Evolutionary conservation across 2,797 vertebrate genomes (phyloP).

Genomic region (Neopelma chrysocephalum): DNA sequence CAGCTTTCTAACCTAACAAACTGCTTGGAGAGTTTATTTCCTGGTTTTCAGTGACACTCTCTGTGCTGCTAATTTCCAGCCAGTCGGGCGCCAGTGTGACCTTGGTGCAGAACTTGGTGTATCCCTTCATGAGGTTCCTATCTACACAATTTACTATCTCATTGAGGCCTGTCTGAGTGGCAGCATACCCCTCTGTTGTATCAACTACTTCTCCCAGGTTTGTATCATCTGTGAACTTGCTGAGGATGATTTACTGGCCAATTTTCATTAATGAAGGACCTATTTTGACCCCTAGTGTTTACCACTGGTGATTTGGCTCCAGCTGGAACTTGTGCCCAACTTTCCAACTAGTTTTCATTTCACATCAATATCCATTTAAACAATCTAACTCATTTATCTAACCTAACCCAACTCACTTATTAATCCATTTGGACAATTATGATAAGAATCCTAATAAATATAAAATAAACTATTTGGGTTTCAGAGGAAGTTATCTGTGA

Average conservation of each 20-base stretch:
- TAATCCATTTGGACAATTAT: neutral
- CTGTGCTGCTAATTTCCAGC: neutral
- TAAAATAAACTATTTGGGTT: neutral
- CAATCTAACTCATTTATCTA: neutral
- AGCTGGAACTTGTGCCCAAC: neutral
- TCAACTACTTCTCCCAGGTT: neutral
- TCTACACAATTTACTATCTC: neutral
- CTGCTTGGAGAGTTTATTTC: neutral
- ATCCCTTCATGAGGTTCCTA: neutral
- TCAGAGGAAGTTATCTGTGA: neutral
- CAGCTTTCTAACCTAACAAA: neutral
- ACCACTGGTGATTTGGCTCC: neutral
- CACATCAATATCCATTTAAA: neutral
- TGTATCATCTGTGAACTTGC: neutral
- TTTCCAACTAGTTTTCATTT: neutral
- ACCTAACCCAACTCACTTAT: neutral
- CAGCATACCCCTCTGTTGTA: neutral
- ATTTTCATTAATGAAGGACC: neutral
- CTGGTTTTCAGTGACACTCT: neutral
- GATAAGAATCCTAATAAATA: neutral
- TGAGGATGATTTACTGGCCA: neutral
- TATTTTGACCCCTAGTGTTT: fast-evolving
- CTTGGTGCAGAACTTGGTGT: neutral
- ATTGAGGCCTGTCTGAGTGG: neutral
- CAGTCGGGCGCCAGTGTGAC: fast-evolving